Evolutionary conservation across 2,113 vertebrate species (phyloP).

Genomic region (Psilopsiagon aurifrons): DNA sequence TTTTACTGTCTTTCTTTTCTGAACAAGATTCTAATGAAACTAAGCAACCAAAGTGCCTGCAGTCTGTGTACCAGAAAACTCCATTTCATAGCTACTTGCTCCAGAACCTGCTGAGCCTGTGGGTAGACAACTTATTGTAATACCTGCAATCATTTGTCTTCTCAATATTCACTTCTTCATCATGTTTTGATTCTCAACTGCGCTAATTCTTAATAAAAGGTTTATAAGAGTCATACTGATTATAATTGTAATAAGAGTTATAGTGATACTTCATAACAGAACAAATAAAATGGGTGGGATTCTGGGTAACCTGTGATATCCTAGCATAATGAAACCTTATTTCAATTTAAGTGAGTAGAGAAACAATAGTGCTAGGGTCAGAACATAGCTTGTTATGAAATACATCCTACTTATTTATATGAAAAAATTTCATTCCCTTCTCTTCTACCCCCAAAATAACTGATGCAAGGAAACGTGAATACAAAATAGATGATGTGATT

Average conservation of each 20-base stretch:
- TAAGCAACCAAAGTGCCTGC: background rate
- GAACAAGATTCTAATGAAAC: background rate
- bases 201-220: background rate
- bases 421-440: background rate
- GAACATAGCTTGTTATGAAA: background rate
- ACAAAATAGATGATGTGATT: conserved; percentile 15
- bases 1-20: background rate
- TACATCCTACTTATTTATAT: background rate
- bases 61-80: background rate
- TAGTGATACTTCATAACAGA: background rate
- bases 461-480: conserved; percentile 31
- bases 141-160: background rate
- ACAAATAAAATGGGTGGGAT: background rate
- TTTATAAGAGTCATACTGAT: background rate
- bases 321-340: background rate
- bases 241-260: background rate
- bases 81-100: background rate
- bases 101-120: background rate
- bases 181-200: background rate
- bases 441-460: background rate
- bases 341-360: background rate
- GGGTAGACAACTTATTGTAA: background rate
- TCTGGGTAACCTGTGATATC: background rate
- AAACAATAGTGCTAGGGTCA: background rate
- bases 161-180: background rate